phyloP scores from a whole-genome alignment of 2,797 vertebrate species.

The Todus mexicanus region DNA sequence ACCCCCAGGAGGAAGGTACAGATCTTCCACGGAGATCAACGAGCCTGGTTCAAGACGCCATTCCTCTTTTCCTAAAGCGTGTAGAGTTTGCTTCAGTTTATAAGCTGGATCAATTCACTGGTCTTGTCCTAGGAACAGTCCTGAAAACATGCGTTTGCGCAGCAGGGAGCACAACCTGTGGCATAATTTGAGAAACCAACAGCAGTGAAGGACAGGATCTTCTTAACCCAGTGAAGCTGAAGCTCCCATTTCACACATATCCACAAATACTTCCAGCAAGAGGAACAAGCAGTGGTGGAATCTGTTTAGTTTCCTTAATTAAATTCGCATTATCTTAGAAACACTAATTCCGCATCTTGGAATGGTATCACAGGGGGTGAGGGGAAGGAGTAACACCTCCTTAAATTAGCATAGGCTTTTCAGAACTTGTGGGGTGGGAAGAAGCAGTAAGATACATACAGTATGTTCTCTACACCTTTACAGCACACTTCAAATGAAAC shows the following conservation, averaged over 20 bases:
- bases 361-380: not conserved
- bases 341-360: not conserved
- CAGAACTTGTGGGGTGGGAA: not conserved
- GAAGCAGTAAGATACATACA: not conserved
- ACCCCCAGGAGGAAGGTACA: not conserved
- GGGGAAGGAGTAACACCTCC: not conserved
- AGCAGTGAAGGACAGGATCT: not conserved
- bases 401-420: not conserved
- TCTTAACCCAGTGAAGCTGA: not conserved
- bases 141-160: accelerated
- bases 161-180: accelerated
- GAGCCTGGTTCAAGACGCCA: not conserved
- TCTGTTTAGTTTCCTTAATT: not conserved
- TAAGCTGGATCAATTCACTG: not conserved
- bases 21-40: not conserved
- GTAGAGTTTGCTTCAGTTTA: not conserved
- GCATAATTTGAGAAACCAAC: not conserved
- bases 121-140: not conserved
- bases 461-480: not conserved
- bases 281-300: not conserved
- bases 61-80: not conserved
- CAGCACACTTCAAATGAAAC: not conserved
- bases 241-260: not conserved
- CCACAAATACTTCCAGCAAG: not conserved
- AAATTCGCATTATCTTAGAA: not conserved